These are phyloP conservation scores for Grantiella picta DNA, from an alignment of 2,113 vertebrate species.

Conservation along the genomic window DNA sequence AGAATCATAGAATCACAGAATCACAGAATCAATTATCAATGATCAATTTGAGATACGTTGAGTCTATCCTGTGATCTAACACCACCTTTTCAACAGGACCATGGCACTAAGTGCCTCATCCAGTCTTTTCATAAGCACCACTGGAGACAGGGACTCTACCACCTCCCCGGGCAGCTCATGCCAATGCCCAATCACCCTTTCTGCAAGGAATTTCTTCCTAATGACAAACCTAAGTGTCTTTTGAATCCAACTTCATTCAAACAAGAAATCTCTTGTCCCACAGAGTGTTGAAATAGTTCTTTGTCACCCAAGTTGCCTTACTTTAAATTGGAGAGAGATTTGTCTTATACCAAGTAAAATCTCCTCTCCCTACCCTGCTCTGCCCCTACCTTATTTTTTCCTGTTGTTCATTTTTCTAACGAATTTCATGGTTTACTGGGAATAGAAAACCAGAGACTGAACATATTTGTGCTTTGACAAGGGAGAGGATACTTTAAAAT, in stretches of 20 bases:
- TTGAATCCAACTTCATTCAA: background rate
- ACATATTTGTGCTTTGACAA: slow-evolving; percentile 23
- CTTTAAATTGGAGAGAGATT: background rate
- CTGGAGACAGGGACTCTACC: background rate
- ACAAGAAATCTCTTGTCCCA: background rate
- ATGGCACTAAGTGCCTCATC: too few relatives aligned
- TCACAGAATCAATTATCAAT: background rate
- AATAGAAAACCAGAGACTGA: background rate
- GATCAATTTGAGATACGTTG: background rate
- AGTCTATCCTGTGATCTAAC: background rate
- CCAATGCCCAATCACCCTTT: background rate
- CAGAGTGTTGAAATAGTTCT: background rate
- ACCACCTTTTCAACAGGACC: background rate
- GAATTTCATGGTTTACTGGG: background rate
- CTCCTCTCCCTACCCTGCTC: background rate
- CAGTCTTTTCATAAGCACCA: background rate
- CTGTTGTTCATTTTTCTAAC: slow-evolving; percentile 1
- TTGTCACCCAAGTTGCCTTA: background rate
- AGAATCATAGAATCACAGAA: background rate
- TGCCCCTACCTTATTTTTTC: background rate
- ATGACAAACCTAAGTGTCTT: background rate
- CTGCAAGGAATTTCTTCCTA: background rate
- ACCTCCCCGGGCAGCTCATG: background rate
- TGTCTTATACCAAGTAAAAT: background rate
- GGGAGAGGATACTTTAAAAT: background rate